Evolutionary conservation across 2,888 invertebrate species (phyloP), one percentile per base, ranked within the genome.

Genomic region (Polylopha cassiicola): DNA sequence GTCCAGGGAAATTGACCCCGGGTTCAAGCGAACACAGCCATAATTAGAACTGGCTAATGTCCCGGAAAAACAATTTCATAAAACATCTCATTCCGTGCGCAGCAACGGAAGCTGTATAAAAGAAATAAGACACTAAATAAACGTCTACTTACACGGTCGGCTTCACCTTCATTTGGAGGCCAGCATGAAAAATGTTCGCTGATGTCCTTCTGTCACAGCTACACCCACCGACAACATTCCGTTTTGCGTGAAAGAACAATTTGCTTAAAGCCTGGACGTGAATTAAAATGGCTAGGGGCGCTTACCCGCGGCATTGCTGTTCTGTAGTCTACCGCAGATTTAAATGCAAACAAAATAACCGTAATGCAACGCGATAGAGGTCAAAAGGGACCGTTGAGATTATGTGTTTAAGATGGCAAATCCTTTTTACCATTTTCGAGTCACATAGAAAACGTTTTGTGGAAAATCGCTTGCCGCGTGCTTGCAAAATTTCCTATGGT

Each of bases 51-150:
- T 51, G 74, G 73, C 69, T 80, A 84, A 84, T 80, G 81, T 82
- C 56, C 63, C 70, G 75, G 78, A 84, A 85, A 85, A 81, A 81
- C 80, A 84, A 84, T 82, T 84, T 82, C 75, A 80, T 82, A 82
- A 80, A 81, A 82, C 73, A 77, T 80, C 75, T 73, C 69, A 64
- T 76, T 72, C 66, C 72, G 69, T 61, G 48, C 55, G 55, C 58
- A 55, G 56, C 44, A 39, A 55, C 61, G 55, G 45, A 58, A 59
- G 46, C 58, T 65, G 64, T 72, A 73, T 75, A 75, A 77, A 79
- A 76, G 72, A 74, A 76, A 80, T 72, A 78, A 74, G 75, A 72
- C 70, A 75, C 73, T 75, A 72, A 77, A 77, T 78, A 76, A 76
- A 77, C 65, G 73, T 73, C 73, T 73, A 66, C 68, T 80, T 77